phyloP scores from a whole-genome alignment of 92 coral and sea anemone genomes.

The Pocillopora grandis region DNA sequence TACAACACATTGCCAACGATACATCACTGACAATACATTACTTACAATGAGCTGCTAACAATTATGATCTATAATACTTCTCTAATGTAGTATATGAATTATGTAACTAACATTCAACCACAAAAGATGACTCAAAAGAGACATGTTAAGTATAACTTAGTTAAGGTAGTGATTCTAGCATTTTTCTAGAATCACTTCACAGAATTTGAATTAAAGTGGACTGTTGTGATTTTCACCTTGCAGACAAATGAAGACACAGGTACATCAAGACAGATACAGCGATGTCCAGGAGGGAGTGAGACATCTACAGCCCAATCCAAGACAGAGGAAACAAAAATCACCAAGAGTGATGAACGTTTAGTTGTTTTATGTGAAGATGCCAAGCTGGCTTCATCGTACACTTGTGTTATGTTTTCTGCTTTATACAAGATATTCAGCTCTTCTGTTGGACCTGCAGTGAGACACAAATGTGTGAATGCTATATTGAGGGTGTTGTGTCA shows the following conservation, averaged over 20 bases:
- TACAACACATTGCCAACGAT: too few relatives aligned
- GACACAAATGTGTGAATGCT: conserved; percentile 92
- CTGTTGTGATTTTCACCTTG: not conserved
- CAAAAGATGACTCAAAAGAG: too few relatives aligned
- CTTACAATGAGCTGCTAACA: too few relatives aligned
- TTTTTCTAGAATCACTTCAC: too few relatives aligned
- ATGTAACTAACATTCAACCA: too few relatives aligned
- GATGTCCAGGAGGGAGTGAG: conserved; percentile 84
- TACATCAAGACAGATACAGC: conserved; percentile 93
- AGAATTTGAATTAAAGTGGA: not conserved
- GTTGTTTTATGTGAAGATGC: conserved; percentile 78
- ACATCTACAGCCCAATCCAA: conserved; percentile 60
- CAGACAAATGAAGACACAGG: conserved; percentile 99
- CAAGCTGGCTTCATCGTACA: conserved; percentile 69
- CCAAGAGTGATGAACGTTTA: conserved; percentile 86
- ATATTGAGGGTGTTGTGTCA: conserved; percentile 92
- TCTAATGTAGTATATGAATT: too few relatives aligned
- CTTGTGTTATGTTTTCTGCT: conserved; percentile 85
- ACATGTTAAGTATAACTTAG: too few relatives aligned
- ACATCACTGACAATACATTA: too few relatives aligned
- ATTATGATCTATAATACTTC: too few relatives aligned
- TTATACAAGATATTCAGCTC: conserved; percentile 94
- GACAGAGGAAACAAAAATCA: conserved; percentile 54
- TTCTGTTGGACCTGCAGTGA: conserved; percentile 95
- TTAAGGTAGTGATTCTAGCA: too few relatives aligned